Percentiles rank a stretch among this genome's conserved stretches.
Evolutionary conservation across 2,888 invertebrate species (phyloP).

Genomic region (Dryobota labecula): DNA sequence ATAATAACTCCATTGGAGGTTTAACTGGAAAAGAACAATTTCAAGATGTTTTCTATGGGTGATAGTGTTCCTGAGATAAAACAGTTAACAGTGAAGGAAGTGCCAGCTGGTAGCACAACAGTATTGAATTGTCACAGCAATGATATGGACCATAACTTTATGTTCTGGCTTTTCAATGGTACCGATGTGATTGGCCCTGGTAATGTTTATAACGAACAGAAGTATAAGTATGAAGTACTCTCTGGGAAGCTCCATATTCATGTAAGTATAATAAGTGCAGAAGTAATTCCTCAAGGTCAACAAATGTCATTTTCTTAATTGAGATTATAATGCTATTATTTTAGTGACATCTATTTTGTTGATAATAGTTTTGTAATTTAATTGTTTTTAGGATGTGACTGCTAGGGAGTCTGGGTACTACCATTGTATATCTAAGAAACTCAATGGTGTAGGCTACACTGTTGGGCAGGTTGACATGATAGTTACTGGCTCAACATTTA

Average conservation of each 20-base stretch:
- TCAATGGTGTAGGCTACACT: conserved; percentile 87
- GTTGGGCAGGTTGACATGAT: conserved; percentile 91
- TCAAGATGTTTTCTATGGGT: conserved; percentile 70
- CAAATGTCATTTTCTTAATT: conserved; percentile 51
- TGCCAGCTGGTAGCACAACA: conserved; percentile 90
- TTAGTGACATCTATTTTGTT: conserved; percentile 13
- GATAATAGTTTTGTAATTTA: conserved; percentile 28
- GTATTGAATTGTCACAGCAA: conserved; percentile 92
- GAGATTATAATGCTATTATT: conserved; percentile 7
- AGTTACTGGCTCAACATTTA: conserved; percentile 86
- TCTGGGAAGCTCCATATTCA: conserved; percentile 92
- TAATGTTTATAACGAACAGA: conserved; percentile 90
- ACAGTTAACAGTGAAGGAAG: conserved; percentile 85
- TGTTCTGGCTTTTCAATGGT: conserved; percentile 92
- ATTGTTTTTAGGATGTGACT: conserved; percentile 89
- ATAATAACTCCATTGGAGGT: conserved; percentile 71
- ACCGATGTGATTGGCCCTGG: conserved; percentile 92
- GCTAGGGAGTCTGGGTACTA: conserved; percentile 92
- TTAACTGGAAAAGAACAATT: conserved; percentile 50
- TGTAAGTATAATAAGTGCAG: conserved; percentile 83
- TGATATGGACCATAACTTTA: conserved; percentile 92
- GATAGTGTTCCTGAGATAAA: conserved; percentile 74
- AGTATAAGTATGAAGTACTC: conserved; percentile 93
- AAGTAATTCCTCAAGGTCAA: conserved; percentile 51
- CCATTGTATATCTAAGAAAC: conserved; percentile 91